phyloP scores from a whole-genome alignment of 1,140 invertebrate species.

The Steinernema feltiae region DNA sequence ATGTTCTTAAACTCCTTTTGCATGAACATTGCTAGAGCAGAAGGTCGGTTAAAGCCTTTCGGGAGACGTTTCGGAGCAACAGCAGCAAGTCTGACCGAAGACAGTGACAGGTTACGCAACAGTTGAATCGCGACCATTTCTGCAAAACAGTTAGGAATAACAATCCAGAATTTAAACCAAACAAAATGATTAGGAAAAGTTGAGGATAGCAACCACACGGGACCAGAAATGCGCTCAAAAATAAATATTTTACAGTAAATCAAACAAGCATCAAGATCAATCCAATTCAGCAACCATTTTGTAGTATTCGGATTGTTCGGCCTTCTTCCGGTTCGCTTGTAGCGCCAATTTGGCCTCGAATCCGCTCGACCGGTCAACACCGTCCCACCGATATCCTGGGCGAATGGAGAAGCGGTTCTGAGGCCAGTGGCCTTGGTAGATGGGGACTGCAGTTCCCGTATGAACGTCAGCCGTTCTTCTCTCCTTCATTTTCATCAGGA shows the following conservation, averaged over 20 bases:
- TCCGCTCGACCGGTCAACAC: slow-evolving; percentile 91
- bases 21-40: neutral
- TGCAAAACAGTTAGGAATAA: too few relatives aligned
- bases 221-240: neutral
- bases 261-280: neutral
- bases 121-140: neutral
- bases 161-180: too few relatives aligned
- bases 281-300: neutral
- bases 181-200: too few relatives aligned
- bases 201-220: too few relatives aligned
- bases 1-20: neutral
- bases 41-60: neutral
- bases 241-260: neutral
- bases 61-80: neutral
- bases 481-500: slow-evolving; percentile 32
- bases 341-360: slow-evolving; percentile 76
- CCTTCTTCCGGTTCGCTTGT: slow-evolving; percentile 34
- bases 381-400: slow-evolving; percentile 94
- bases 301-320: slow-evolving; percentile 25
- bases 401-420: slow-evolving; percentile 78
- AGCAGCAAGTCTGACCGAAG: neutral
- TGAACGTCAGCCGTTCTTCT: slow-evolving; percentile 40
- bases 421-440: slow-evolving; percentile 44
- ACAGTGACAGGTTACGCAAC: neutral
- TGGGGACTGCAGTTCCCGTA: slow-evolving; percentile 46